phyloP scores from a whole-genome alignment of 1,140 invertebrate genomes.

The Meteorus sp. region DNA sequence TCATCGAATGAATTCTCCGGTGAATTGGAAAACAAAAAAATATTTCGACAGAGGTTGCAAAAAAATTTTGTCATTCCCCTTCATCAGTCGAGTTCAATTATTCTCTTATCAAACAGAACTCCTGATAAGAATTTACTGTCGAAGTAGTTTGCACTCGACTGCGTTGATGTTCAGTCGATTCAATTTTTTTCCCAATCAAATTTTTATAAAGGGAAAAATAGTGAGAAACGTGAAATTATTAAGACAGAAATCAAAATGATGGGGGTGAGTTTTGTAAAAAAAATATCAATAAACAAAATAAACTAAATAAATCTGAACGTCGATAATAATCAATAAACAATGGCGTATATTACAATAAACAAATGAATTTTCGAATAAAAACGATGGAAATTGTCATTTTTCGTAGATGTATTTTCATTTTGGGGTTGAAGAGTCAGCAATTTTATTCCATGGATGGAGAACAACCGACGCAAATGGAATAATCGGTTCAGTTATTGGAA shows the following conservation, averaged over 20 bases:
- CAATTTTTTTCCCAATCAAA: too few relatives aligned
- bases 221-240: neutral
- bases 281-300: neutral
- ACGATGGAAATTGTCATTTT: neutral
- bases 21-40: too few relatives aligned
- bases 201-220: too few relatives aligned
- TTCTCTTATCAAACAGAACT: too few relatives aligned
- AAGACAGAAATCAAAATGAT: slow-evolving; percentile 19
- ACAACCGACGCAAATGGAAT: slow-evolving; percentile 41
- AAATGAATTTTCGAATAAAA: neutral
- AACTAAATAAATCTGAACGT: too few relatives aligned
- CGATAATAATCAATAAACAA: too few relatives aligned
- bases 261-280: slow-evolving; percentile 17
- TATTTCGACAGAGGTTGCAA: too few relatives aligned
- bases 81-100: too few relatives aligned
- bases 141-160: too few relatives aligned
- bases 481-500: slow-evolving; percentile 44
- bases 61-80: too few relatives aligned
- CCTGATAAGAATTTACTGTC: too few relatives aligned
- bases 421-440: slow-evolving; percentile 41
- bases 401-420: slow-evolving; percentile 52
- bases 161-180: neutral
- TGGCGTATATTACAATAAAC: neutral
- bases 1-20: too few relatives aligned
- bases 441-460: slow-evolving; percentile 49